Base-by-base conservation (phyloP, 2,888 invertebrate genomes). In the Anorthoa munda region DNA sequence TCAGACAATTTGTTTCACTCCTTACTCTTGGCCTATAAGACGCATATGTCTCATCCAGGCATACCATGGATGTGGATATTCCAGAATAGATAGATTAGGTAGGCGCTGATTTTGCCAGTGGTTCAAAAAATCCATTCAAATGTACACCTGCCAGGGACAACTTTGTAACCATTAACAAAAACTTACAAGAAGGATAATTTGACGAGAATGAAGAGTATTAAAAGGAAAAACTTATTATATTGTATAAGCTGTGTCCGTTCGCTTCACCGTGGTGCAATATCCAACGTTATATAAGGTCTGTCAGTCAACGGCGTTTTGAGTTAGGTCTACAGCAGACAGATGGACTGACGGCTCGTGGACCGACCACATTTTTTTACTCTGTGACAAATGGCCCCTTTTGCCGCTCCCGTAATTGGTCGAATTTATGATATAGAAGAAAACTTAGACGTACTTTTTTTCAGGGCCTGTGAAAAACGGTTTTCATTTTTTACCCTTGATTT, bases 321-420 rank as follows among this genome's bases (percentile, higher is more conserved):
- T 90, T 88, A 93, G 94, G 94, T 94, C 88, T 88, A 84, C 88
- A 83, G 79, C 79, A 89, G 94, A 93, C 94, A 94, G 94, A 94
- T 88, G 91, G 94, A 94, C 92, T 90, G 94, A 93, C 91, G 93
- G 94, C 90, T 90, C 90, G 89, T 81, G 89, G 90, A 88, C 88
- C 84, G 88, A 80, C 85, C 79, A 79, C 86, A 86, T 90, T 92
- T 93, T 93, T 93, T 93, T 92, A 92, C 89, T 86, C 90, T 85
- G 93, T 95, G 95, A 94, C 94, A 95, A 94, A 94, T 94, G 92
- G 92, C 89, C 88, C 86, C 88, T 88, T 90, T 90, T 88, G 88
- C 85, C 90, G 89, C 86, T 87, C 85, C 89, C 81, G 94, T 95
- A 94, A 94, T 94, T 93, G 94, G 92, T 91, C 84, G 90, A 93